Base-by-base conservation (phyloP, 2,888 invertebrate genomes). In the Smittia aterrima region DNA sequence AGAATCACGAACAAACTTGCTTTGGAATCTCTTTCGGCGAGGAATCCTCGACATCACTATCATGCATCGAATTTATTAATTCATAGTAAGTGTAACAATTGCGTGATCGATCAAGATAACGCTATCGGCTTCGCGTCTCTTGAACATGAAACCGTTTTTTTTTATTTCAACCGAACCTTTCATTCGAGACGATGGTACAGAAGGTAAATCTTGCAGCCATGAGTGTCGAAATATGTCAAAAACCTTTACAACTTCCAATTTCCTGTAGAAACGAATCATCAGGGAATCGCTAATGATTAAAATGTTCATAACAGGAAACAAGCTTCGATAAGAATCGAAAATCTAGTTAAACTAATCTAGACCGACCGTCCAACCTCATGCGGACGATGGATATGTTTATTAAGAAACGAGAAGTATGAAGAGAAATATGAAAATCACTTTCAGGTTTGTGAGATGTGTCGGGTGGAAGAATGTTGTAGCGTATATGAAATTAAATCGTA, bases 291-390 rank as follows among this genome's bases (percentile, higher is more conserved):
- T 47, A 6, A n/a, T 47, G 4, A 47, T 47, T n/a, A 47, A 47
- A 47, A 47, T 47, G 47, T 47, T 47, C 47, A n/a, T n/a, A 47
- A 47, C 47, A 47, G 47, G 47, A 47, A 47, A 32, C 32, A 32
- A 9, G 47, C 47, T 47, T 47, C 47, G 47, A 47, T 47, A 47
- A 47, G 47, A 47, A 47, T 47, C 47, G 16, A 47, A 47, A n/a
- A 47, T 47, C n/a, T 47, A 47, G 47, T 47, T 47, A 47, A n/a
- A 47, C 2, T 47, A 47, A 47, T 47, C 4, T 47, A n/a, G 47
- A 47, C 4, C 47, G 47, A 38, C 38, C 32, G 47, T 13, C 16
- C 11, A 47, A 11, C 11, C 11, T 16, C 11, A 32, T 32, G 47
- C 11, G 47, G 6, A 9, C 47, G 47, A 47, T 47, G 47, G 47